A percentile compares a stretch with the other conserved stretches of the same genome.
Conservation (phyloP, 2,113 vertebrate genomes). For the Engraulis encrasicolus region DNA sequence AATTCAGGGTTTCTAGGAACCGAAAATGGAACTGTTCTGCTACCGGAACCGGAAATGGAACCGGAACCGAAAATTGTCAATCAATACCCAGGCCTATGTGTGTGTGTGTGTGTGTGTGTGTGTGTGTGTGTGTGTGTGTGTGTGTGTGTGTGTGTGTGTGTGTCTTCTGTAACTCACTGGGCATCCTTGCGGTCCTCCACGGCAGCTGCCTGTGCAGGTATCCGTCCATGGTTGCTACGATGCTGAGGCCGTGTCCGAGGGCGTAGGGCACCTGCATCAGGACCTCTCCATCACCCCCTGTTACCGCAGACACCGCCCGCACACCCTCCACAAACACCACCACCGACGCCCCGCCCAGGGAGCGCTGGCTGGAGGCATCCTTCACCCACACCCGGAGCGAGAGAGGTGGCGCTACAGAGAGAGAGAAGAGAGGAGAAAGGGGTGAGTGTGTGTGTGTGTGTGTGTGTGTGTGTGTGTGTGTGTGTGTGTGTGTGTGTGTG, state of each 20-base stretch:
- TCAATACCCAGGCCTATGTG: too few species aligned
- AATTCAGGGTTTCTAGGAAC: too few species aligned
- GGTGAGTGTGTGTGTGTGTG: background rate
- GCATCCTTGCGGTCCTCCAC: constrained; percentile 89
- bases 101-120: too few species aligned
- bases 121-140: too few species aligned
- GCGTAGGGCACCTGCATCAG: constrained; percentile 83
- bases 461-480: background rate
- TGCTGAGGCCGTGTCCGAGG: constrained; percentile 80
- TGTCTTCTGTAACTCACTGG: constrained; percentile 77
- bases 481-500: background rate
- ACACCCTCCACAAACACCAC: constrained; percentile 88
- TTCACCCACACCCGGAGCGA: constrained; percentile 88
- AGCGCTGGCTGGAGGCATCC: constrained; percentile 85
- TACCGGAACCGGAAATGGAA: too few species aligned
- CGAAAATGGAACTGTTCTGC: too few species aligned
- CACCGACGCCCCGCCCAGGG: constrained; percentile 80
- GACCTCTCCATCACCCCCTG: constrained; percentile 79
- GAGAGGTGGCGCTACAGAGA: constrained; percentile 77
- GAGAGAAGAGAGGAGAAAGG: background rate
- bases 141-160: too few species aligned
- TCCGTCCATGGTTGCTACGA: constrained; percentile 85
- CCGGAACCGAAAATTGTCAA: too few species aligned
- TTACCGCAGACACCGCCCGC: constrained; percentile 77
- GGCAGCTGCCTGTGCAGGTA: constrained; percentile 86